Conservation (phyloP, 2,113 vertebrate genomes). For the Maccullochella peelii region DNA sequence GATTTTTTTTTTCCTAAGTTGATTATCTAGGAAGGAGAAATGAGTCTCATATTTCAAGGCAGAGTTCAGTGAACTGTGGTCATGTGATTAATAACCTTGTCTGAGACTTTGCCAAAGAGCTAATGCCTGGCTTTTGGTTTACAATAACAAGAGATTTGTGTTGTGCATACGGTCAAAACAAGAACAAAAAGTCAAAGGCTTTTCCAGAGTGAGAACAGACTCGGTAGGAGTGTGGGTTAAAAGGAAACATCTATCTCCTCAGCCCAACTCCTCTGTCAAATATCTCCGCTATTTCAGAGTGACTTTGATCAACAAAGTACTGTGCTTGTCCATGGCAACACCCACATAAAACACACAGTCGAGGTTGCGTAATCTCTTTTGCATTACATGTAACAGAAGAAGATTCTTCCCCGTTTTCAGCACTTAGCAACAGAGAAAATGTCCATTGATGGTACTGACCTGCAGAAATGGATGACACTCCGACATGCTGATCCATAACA, state of each 20-base stretch:
- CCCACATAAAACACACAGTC: conserved; percentile 68
- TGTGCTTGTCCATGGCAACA: conserved; percentile 61
- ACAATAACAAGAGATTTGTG: conserved; percentile 54
- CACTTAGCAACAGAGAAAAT: conserved; percentile 51
- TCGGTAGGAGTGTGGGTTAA: conserved; percentile 63
- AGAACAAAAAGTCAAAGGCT: conserved; percentile 59
- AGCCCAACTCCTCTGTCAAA: conserved; percentile 64
- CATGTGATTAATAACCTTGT: conserved; percentile 76
- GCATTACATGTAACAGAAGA: conserved; percentile 48
- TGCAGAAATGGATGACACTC: conserved; percentile 10
- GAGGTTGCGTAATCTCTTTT: conserved; percentile 73
- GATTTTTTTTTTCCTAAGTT: conserved; percentile 61
- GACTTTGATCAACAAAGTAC: conserved; percentile 72
- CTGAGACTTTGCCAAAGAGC: conserved; percentile 66
- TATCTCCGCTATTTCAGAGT: conserved; percentile 57
- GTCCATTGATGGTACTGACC: conserved; percentile 5
- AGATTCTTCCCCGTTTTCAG: conserved; percentile 26
- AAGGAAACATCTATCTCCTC: conserved; percentile 63
- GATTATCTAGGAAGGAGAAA: conserved; percentile 74
- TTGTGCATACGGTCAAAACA: conserved; percentile 55
- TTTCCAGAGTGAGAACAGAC: conserved; percentile 48
- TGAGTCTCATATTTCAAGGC: conserved; percentile 74
- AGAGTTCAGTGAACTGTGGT: conserved; percentile 75
- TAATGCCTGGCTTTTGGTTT: conserved; percentile 60
- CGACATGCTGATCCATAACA: background rate